Conservation (phyloP, 1,140 invertebrate genomes). For the Panulirus ornatus region DNA sequence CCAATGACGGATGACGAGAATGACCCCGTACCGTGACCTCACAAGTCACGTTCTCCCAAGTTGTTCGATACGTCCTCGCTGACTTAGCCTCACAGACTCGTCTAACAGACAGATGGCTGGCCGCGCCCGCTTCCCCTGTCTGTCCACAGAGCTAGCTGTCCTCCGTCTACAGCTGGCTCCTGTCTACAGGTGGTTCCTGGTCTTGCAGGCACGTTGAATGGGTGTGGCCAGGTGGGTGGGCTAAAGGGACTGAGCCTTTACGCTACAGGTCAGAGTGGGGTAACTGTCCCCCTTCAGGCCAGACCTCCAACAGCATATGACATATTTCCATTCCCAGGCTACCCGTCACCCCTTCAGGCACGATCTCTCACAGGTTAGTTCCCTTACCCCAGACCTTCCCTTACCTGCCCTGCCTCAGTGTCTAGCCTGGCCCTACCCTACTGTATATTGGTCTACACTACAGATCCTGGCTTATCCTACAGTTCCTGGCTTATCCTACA, state of each 20-base stretch:
- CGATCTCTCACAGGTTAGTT: slow-evolving; percentile 42
- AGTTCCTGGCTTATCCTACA: too few species aligned
- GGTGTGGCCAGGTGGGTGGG: slow-evolving; percentile 60
- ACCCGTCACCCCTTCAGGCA: slow-evolving; percentile 28
- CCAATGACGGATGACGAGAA: too few species aligned
- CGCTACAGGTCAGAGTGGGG: slow-evolving; percentile 48
- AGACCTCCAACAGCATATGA: slow-evolving; percentile 10
- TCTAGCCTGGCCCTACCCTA: too few species aligned
- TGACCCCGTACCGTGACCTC: too few species aligned
- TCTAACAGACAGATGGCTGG: neutral
- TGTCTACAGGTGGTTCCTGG: neutral
- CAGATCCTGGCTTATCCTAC: too few species aligned
- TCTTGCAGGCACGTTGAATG: slow-evolving; percentile 59
- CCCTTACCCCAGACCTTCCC: neutral
- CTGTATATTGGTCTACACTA: too few species aligned
- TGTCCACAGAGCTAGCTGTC: neutral
- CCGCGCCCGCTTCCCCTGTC: neutral
- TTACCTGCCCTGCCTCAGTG: too few species aligned
- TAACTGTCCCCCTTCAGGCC: slow-evolving; percentile 43
- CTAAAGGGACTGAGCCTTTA: slow-evolving; percentile 51
- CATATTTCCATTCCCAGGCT: slow-evolving; percentile 6
- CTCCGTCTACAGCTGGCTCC: too few species aligned
- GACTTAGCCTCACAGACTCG: too few species aligned
- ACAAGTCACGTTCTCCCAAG: too few species aligned
- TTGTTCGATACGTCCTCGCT: too few species aligned